A percentile compares a stretch with the other conserved stretches of the same genome.
Conservation (phyloP, 2,797 vertebrate species). For the Argya squamiceps region DNA sequence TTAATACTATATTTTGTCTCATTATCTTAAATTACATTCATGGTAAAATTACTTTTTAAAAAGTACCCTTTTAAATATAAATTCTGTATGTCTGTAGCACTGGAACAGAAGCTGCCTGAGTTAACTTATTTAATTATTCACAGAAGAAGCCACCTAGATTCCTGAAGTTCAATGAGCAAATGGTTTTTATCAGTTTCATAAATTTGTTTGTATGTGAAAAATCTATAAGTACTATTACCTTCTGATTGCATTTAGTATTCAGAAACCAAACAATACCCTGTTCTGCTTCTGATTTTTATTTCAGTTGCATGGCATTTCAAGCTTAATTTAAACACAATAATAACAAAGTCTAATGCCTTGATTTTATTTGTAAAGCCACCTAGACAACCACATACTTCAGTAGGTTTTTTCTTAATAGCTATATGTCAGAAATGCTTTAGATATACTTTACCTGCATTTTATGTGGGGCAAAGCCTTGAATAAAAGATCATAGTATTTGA, state of each 20-base stretch:
- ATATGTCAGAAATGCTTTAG: constrained; percentile 36
- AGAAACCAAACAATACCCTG: constrained; percentile 33
- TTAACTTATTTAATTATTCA: constrained; percentile 40
- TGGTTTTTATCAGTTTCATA: constrained; percentile 34
- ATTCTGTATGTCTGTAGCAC: not conserved
- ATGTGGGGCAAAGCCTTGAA: constrained; percentile 43
- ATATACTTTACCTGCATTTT: constrained; percentile 32
- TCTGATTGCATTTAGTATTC: constrained; percentile 64
- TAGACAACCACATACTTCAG: not conserved
- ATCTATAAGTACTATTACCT: constrained; percentile 34
- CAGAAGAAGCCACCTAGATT: constrained; percentile 15
- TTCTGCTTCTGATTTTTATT: constrained; percentile 49
- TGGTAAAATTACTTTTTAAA: not conserved
- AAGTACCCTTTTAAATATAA: not conserved
- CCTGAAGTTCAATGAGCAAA: constrained; percentile 21
- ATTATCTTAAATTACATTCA: not conserved
- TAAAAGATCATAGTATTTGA: constrained; percentile 48
- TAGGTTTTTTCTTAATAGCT: constrained; percentile 20
- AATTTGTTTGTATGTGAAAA: constrained; percentile 51
- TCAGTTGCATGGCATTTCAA: constrained; percentile 25
- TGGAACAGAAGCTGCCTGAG: not conserved
- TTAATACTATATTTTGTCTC: not conserved
- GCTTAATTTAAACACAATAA: constrained; percentile 35
- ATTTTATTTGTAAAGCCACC: constrained; percentile 53
- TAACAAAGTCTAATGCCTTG: constrained; percentile 5